phyloP scores from a whole-genome alignment of 2,113 vertebrate species.

The Tamias sibiricus region DNA sequence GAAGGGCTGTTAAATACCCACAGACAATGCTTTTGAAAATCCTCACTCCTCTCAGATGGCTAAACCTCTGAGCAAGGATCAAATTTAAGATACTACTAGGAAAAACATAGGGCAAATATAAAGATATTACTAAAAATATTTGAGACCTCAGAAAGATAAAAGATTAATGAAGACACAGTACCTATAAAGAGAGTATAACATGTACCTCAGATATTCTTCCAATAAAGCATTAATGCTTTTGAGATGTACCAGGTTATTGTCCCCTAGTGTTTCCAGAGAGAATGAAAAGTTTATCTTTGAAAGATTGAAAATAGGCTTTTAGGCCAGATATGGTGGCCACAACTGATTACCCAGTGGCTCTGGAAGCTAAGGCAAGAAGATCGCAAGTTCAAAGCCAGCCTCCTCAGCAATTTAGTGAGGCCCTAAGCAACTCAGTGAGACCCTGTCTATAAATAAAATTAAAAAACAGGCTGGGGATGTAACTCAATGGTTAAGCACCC shows the following conservation, averaged over 20 bases:
- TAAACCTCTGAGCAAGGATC: not conserved
- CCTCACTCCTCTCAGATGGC: not conserved
- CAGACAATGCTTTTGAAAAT: not conserved
- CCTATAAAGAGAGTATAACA: not conserved
- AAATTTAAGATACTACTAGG: not conserved
- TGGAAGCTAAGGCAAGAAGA: too few relatives aligned
- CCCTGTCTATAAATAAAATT: too few relatives aligned
- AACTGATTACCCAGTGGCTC: too few relatives aligned
- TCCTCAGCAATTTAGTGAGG: too few relatives aligned
- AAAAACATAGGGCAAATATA: not conserved
- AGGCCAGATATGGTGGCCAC: too few relatives aligned
- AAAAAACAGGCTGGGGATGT: too few relatives aligned
- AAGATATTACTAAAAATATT: not conserved
- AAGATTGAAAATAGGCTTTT: not conserved
- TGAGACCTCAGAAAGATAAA: not conserved
- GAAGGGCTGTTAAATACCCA: not conserved
- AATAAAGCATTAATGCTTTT: not conserved
- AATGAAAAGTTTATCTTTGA: not conserved
- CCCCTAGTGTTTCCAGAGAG: not conserved
- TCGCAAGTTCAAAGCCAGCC: too few relatives aligned
- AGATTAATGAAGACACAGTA: not conserved
- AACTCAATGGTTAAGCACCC: too few relatives aligned
- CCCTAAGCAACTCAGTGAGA: too few relatives aligned
- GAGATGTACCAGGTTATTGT: not conserved
- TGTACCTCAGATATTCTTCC: not conserved